phyloP scores from a whole-genome alignment of 2,888 invertebrate species.

The Hirtodrosophila cameraria region DNA sequence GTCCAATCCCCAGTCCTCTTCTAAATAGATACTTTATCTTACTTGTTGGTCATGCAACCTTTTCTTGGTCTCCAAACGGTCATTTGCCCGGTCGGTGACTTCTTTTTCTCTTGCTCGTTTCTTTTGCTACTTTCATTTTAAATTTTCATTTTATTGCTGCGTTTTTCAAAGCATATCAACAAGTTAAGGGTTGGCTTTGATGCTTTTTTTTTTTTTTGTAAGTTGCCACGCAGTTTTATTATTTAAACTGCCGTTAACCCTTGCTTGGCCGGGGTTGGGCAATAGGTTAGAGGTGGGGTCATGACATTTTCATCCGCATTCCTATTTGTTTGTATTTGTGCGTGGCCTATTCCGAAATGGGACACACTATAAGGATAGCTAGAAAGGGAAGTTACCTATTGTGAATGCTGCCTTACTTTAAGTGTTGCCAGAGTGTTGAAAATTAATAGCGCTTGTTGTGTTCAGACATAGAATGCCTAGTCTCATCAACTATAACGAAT shows the following conservation, averaged over 20 bases:
- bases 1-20: constrained; percentile 43
- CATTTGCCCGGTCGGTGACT: constrained; percentile 28
- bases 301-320: constrained; percentile 58
- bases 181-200: constrained; percentile 80
- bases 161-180: constrained; percentile 69
- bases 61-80: constrained; percentile 25
- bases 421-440: constrained; percentile 42
- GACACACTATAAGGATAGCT: constrained; percentile 44
- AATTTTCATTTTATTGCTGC: constrained; percentile 48
- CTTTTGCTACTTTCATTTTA: constrained; percentile 51
- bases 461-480: no score
- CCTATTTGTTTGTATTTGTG: constrained; percentile 32
- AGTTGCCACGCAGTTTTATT: constrained; percentile 62
- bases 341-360: constrained; percentile 68
- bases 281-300: constrained; percentile 80
- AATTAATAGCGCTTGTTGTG: no score
- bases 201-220: constrained; percentile 25
- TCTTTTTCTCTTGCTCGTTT: constrained; percentile 28
- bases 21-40: constrained; percentile 6
- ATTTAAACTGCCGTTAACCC: constrained; percentile 81
- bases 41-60: constrained; percentile 33
- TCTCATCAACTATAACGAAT: no score
- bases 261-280: constrained; percentile 60
- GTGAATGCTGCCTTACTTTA: constrained; percentile 30
- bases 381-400: constrained; percentile 29